Evolutionary conservation across 1,140 invertebrate species (phyloP), one percentile per base, ranked within the genome.

Genomic region (Philopotamus ludificatus): DNA sequence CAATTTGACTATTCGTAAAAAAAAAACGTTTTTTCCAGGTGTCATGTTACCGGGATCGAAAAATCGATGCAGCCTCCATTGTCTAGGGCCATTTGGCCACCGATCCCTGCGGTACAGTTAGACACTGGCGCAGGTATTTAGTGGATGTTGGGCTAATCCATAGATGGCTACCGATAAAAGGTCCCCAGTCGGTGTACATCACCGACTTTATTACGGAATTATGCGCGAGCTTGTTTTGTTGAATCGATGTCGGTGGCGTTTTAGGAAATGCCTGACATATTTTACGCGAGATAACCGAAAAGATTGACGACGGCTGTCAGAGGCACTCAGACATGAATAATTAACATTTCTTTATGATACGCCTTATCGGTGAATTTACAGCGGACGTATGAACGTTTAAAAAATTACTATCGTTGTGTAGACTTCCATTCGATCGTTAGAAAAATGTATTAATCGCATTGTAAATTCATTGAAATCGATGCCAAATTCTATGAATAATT

Each of bases 131-230:
- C 41, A 8, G 49, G 7, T 55, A 16, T 57, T 57, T 42, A n/a
- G 39, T 39, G 20, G 34, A 20, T 57, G 42, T 50, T 26, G 47
- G 8, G 15, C 12, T 50, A 25, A 61, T 49, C 42, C 16, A 23
- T 60, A 47, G 58, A 61, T 66, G 51, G 60, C 42, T 22, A 23
- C 44, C 18, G 65, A 66, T 66, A 57, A 53, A 44, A 58, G 60
- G 50, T 53, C 42, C 23, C 20, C 58, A n/a, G 34, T 54, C 21
- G 3, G 34, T 21, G 26, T 61, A 66, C 42, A 66, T 61, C 65
- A 53, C 25, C n/a, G 16, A 47, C 28, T 61, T 66, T 54, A 66
- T 66, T 66, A 55, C 22, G 21, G 26, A 61, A 61, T 66, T 66
- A 66, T 66, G 44, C 58, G 16, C 10, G 15, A 34, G 55, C 42